Percentiles rank a stretch among this genome's conserved stretches.
Conservation (phyloP, 2,797 vertebrate species). For the Aulostomus chinensis region DNA sequence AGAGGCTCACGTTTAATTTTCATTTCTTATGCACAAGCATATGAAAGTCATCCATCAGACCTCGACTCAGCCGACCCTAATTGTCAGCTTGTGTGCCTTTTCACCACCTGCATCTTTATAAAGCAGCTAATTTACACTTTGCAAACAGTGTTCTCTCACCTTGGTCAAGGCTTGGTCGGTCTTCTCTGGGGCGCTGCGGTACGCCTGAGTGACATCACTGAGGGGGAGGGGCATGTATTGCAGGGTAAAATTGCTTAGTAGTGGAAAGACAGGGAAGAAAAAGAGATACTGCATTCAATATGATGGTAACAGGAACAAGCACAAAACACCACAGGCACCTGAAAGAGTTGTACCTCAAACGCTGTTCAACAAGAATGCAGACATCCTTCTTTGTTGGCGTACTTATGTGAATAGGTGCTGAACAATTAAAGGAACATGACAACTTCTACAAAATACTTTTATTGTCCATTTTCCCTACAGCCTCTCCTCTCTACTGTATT, state of each 20-base stretch:
- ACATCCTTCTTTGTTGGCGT: too few species aligned
- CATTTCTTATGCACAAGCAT: slow-evolving; percentile 4
- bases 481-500: too few species aligned
- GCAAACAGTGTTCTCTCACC: slow-evolving; percentile 62
- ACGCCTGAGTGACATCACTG: slow-evolving; percentile 88
- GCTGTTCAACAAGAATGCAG: too few species aligned
- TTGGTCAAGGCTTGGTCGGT: slow-evolving; percentile 89
- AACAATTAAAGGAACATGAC: too few species aligned
- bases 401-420: too few species aligned
- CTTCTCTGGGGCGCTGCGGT: slow-evolving; percentile 87
- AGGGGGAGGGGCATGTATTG: slow-evolving; percentile 93
- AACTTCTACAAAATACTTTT: too few species aligned
- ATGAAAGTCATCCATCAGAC: slow-evolving; percentile 37
- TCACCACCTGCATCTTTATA: background rate
- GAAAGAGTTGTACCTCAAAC: too few species aligned
- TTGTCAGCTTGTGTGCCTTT: background rate
- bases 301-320: slow-evolving; percentile 51
- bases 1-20: slow-evolving; percentile 7
- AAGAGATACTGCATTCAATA: too few species aligned
- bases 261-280: slow-evolving; percentile 2
- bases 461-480: too few species aligned
- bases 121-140: background rate
- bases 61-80: slow-evolving; percentile 3
- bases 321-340: slow-evolving; percentile 32
- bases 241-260: slow-evolving; percentile 87